A percentile compares a stretch with the other conserved stretches of the same genome.
Conservation (phyloP, 2,113 vertebrate genomes). For the Toxotes chatareus region DNA sequence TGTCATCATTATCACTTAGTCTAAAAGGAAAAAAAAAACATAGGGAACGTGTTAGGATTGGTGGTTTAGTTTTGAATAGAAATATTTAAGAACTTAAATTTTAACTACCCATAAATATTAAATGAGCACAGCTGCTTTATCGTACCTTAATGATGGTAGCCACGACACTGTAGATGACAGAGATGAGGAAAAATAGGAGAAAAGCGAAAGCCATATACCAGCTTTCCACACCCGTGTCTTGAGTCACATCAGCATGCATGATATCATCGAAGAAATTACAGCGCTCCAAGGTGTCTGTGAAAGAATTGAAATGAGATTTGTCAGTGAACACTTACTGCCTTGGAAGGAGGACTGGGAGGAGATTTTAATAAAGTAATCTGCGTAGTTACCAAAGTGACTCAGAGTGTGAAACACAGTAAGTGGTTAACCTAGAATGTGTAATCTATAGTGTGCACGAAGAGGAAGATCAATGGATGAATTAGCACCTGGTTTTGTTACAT, state of each 20-base stretch:
- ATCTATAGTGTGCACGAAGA: background rate
- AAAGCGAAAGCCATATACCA: constrained; percentile 77
- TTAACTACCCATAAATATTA: background rate
- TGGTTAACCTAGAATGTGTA: background rate
- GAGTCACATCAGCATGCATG: constrained; percentile 15
- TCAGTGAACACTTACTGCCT: background rate
- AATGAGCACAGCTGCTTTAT: background rate
- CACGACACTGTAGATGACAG: constrained; percentile 67
- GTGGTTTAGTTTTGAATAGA: background rate
- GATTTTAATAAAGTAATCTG: background rate
- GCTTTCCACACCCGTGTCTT: constrained; percentile 62
- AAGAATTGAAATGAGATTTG: background rate
- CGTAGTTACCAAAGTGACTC: background rate
- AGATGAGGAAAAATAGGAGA: constrained; percentile 72
- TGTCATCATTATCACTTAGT: constrained; percentile 42
- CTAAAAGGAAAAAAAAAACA: constrained; percentile 41
- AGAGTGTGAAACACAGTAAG: background rate
- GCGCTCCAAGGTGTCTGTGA: constrained; percentile 51
- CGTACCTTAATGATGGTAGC: constrained; percentile 79
- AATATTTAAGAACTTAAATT: background rate
- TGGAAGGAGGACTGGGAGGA: background rate
- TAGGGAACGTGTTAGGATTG: background rate
- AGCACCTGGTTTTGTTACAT: constrained; percentile 71
- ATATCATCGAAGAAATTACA: constrained; percentile 58
- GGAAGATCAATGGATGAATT: background rate